Evolutionary conservation across 2,797 vertebrate species (phyloP), one percentile per base, ranked within the genome.

Genomic region (Rhinatrema bivittatum): DNA sequence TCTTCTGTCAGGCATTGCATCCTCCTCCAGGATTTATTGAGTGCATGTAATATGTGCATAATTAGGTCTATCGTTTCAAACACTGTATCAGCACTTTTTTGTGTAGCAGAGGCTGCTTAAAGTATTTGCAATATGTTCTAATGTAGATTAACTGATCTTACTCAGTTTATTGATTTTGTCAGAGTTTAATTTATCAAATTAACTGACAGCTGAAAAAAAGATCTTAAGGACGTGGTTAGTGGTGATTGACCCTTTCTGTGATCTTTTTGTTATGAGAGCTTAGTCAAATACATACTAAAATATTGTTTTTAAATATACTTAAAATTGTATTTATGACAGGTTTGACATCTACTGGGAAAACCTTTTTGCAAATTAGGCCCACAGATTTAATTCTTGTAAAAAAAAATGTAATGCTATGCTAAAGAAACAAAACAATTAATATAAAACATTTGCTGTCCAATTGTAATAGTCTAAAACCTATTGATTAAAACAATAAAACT

Each of bases 41-140:
- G 33, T 36, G 39, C 20, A 24, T 61, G 49, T 43, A 49, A 54
- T 27, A 22, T 42, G 32, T 36, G 16, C 32, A 46, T 70, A 64
- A 60, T 62, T 45, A 49, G 32, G 44, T 55, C 49, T 44, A 45
- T 62, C n/a, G 18, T 43, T 62, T 49, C 20, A 54, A 47, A 45
- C 50, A 47, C 14, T 5, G 3, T 36, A 5, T 39, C 33, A 50
- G 50, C 46, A 35, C 26, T 57, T 55, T 30, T 60, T 27, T 49
- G 13, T 36, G 21, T 16, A n/a, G 16, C 6, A 44, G 21, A 45
- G 31, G 38, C 27, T 36, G 4, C 37, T 56, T 55, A 30, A 56
- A 55, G 55, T 39, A 65, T 27, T 60, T 53, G 32, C 36, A 17
- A 24, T 36, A 45, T 60, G 46, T 58, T 62, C 36, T 55, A 48